phyloP scores from a whole-genome alignment of 2,113 vertebrate genomes.

The Rhabdornis inornatus region DNA sequence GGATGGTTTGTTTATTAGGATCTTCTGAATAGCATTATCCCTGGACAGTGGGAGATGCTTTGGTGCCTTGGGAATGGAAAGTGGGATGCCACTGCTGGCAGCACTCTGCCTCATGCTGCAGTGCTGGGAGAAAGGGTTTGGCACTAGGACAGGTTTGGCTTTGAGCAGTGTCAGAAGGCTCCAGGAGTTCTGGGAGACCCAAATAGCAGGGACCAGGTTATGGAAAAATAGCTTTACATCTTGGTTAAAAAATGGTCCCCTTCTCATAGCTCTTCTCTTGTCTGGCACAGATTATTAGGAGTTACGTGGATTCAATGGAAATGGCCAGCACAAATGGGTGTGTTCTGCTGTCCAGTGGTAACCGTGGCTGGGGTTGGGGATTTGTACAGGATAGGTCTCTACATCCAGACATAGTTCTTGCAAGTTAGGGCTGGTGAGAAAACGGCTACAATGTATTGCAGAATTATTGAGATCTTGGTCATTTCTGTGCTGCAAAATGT shows the following conservation, averaged over 20 bases:
- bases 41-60: accelerated
- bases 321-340: accelerated
- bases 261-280: neutral
- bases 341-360: neutral
- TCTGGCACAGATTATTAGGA: neutral
- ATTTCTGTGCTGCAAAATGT: neutral
- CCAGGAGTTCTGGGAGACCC: neutral
- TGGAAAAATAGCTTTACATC: neutral
- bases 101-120: accelerated
- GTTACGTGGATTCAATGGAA: accelerated
- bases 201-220: too few species aligned
- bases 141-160: neutral
- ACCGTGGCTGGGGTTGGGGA: accelerated
- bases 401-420: neutral
- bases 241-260: neutral
- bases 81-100: too few species aligned
- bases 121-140: neutral
- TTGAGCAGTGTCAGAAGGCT: neutral
- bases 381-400: neutral
- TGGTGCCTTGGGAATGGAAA: neutral
- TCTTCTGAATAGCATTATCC: neutral
- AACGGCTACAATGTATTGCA: neutral
- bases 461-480: neutral
- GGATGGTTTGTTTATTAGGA: neutral
- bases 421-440: neutral